A percentile compares a stretch with the other conserved stretches of the same genome.
These are phyloP conservation scores for Phaetusa simplex DNA, from an alignment of 2,113 vertebrate species.

Conservation along the genomic window DNA sequence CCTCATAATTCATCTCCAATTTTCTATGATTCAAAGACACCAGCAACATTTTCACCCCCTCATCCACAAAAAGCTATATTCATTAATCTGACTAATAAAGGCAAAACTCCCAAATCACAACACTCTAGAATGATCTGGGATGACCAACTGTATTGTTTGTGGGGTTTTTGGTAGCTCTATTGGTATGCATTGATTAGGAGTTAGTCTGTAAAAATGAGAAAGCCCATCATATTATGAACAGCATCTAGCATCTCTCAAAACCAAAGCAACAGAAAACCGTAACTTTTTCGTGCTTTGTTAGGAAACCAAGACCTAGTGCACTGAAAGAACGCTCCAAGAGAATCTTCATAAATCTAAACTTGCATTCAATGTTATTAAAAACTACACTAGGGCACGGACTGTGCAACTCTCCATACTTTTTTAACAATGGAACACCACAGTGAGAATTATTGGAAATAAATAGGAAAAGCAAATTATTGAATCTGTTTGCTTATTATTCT, in stretches of 20 bases:
- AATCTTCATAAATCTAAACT: neutral
- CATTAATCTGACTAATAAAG: neutral
- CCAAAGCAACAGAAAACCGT: neutral
- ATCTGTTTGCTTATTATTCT: neutral
- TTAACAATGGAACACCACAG: neutral
- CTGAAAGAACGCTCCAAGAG: neutral
- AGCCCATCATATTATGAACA: neutral
- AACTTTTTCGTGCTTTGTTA: neutral
- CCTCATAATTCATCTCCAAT: neutral
- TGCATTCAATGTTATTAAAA: neutral
- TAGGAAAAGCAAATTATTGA: neutral
- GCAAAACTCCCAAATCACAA: neutral
- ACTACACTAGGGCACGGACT: neutral
- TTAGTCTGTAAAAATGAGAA: neutral
- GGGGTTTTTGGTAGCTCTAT: neutral
- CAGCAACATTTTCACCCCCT: neutral
- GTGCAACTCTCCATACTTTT: neutral
- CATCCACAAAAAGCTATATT: neutral
- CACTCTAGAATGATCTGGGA: neutral
- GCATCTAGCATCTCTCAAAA: neutral
- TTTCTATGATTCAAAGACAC: neutral
- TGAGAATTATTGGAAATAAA: neutral
- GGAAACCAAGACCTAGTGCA: neutral
- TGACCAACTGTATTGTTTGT: neutral
- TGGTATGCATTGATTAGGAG: neutral